phyloP scores from a whole-genome alignment of 2,797 vertebrate genomes.

The Coccyzus lansbergi region DNA sequence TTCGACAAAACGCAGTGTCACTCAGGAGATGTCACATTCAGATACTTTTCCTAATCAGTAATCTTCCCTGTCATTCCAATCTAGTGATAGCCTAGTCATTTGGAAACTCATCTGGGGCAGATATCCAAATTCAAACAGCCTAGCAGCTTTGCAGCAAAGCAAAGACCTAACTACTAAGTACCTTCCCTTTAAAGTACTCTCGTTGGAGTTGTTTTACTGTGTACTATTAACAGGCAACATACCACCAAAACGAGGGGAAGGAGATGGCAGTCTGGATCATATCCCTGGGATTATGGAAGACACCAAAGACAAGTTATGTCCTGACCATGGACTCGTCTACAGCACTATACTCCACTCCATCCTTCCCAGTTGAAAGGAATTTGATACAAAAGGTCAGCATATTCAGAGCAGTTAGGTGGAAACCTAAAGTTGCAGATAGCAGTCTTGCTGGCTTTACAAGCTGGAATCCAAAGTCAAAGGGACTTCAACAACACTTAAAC shows the following conservation, averaged over 20 bases:
- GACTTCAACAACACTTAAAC: constrained; percentile 32
- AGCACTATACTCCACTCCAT: neutral
- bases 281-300: neutral
- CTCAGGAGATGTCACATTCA: neutral
- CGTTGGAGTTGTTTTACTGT: neutral
- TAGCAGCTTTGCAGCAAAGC: neutral
- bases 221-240: neutral
- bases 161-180: neutral
- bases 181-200: neutral
- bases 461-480: neutral
- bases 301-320: neutral
- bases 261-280: neutral
- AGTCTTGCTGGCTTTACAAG: neutral
- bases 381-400: neutral
- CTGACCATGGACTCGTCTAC: neutral
- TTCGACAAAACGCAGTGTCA: neutral
- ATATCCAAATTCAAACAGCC: neutral
- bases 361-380: neutral
- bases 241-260: neutral
- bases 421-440: neutral
- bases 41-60: neutral
- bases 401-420: neutral
- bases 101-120: neutral
- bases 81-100: neutral
- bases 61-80: neutral